A percentile compares a stretch with the other conserved stretches of the same genome.
phyloP scores from a whole-genome alignment of 2,797 vertebrate species.

The Agapornis canus region DNA sequence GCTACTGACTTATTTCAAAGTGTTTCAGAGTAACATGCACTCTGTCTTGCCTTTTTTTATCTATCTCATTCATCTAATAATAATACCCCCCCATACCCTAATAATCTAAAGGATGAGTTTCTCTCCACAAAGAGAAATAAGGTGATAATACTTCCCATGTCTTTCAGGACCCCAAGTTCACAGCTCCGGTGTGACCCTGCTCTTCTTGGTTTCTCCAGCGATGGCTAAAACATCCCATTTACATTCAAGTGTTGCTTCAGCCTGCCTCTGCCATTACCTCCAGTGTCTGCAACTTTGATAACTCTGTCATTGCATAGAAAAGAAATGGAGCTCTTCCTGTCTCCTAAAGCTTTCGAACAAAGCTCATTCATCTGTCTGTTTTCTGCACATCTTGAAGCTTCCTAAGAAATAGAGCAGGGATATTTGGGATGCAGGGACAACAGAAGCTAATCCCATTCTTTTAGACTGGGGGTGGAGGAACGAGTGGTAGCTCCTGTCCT shows the following conservation, averaged over 20 bases:
- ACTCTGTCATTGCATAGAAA: background rate
- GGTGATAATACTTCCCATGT: background rate
- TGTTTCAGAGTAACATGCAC: background rate
- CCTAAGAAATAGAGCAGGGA: background rate
- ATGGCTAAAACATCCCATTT: background rate
- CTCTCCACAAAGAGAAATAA: background rate
- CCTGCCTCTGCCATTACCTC: background rate
- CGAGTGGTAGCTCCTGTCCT: background rate
- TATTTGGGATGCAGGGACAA: background rate
- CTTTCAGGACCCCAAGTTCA: background rate
- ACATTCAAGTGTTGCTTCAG: background rate
- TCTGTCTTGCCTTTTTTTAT: background rate
- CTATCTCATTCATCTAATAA: background rate
- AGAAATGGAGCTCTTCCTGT: background rate
- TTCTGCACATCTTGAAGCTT: background rate
- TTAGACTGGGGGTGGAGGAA: background rate
- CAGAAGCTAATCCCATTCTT: background rate
- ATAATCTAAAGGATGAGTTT: background rate
- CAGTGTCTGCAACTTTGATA: background rate
- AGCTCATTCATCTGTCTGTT: background rate
- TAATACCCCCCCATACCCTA: background rate
- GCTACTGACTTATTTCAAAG: background rate
- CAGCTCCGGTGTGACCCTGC: background rate
- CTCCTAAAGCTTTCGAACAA: background rate
- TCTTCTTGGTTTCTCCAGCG: background rate